A percentile compares a stretch with the other conserved stretches of the same genome.
Conservation (phyloP, 2,888 invertebrate genomes). For the Automeris io region DNA sequence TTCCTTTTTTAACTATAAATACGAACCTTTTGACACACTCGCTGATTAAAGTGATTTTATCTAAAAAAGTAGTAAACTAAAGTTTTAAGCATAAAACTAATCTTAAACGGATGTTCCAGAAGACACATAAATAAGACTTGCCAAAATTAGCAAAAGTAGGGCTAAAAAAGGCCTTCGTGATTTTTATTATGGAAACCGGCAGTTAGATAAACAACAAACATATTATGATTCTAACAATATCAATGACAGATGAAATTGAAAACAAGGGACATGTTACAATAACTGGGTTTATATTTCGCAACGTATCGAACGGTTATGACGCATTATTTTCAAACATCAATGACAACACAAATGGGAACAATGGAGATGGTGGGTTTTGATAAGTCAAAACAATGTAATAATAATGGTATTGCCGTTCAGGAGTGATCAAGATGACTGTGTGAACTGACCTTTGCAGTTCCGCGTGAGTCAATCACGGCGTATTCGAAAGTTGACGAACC, state of each 20-base stretch:
- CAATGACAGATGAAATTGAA: neutral
- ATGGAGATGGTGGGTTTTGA: slow-evolving; percentile 41
- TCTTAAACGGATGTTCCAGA: too few relatives aligned
- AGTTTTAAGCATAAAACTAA: too few relatives aligned
- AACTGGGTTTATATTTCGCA: slow-evolving; percentile 28
- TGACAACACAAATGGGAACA: slow-evolving; percentile 51
- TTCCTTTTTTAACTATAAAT: too few relatives aligned
- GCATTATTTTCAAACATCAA: slow-evolving; percentile 60
- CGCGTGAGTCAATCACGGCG: slow-evolving; percentile 28
- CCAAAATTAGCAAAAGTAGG: too few relatives aligned
- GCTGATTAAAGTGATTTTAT: too few relatives aligned
- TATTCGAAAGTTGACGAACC: slow-evolving; percentile 23
- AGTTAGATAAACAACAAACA: too few relatives aligned
- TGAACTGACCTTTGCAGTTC: slow-evolving; percentile 37
- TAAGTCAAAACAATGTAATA: slow-evolving; percentile 58
- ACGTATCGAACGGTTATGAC: slow-evolving; percentile 50
- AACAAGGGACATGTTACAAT: slow-evolving; percentile 20
- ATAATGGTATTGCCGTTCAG: slow-evolving; percentile 36
- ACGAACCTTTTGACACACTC: too few relatives aligned
- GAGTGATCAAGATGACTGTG: slow-evolving; percentile 6
- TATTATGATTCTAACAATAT: neutral
- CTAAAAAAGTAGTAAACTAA: too few relatives aligned
- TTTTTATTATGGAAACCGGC: too few relatives aligned
- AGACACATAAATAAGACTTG: too few relatives aligned
- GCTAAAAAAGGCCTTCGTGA: too few relatives aligned